Evolutionary conservation across 2,797 vertebrate species (phyloP), one percentile per base, ranked within the genome.

Genomic region (Tenualosa thibaudeaui): DNA sequence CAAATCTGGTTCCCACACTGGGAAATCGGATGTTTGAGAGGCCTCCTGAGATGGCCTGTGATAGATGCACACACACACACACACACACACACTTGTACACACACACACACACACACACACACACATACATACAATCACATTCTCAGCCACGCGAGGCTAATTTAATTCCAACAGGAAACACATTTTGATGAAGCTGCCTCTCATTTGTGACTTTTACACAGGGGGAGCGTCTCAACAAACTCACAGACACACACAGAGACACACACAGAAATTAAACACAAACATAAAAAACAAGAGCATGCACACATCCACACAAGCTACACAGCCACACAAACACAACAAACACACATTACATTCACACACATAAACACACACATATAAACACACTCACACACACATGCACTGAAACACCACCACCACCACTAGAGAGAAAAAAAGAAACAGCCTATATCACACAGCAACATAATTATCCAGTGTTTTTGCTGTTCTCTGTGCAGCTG

Each of bases 121-220:
- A 71, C 31, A 71, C 65, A 40, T 13, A 43, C 68, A 75, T 31
- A 75, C 15, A 75, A 75, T 71, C 31, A 71, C 65, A 71, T 75
- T 75, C 31, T 75, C 68, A 75, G 68, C 68, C 68, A 75, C 31
- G 31, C 31, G 37, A 75, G 68, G 68, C 31, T 75, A 75, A 75
- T 75, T 75, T 75, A 75, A 75, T 75, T 75, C 68, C 68, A 75
- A 75, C 68, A 75, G 68, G 68, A 75, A 75, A 75, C 68, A 75
- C 68, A 75, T 75, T 75, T 75, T 75, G 68, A 75, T 75, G 68
- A 75, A 75, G 68, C 68, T 75, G 68, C 68, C 68, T 75, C 68
- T 43, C 68, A 13, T 75, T 71, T 75, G 68, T 75, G 68, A 75
- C 37, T 75, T 43, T 43, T 75, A 75, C 68, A 75, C 68, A 40